Evolutionary conservation across 1,140 invertebrate genomes (phyloP), one percentile per base, ranked within the genome.

Genomic region (Aphelinus certus): DNA sequence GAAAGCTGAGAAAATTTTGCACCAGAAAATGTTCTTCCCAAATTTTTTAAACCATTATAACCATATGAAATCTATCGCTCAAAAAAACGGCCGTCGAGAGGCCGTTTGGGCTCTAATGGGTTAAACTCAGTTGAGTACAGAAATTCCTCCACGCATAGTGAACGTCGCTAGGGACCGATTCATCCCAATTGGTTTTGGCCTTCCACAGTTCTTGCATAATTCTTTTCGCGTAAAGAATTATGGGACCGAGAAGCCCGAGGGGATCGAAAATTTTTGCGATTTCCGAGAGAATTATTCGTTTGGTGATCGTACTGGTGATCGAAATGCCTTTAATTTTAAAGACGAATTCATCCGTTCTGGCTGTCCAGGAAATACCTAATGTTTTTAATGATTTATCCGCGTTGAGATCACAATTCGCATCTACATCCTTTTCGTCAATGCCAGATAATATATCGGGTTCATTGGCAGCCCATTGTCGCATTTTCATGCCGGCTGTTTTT

Each of bases 121-220:
- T n/a, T n/a, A 47, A 89, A 88, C 73, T 87, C 85, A 3, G 90
- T 90, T 87, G 89, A 91, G 74, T 88, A 88, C 47, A 91, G 84
- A 42, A 91, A 90, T 85, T 90, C 90, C 3, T 83, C 77, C 78
- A 91, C 89, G 75, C 90, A 89, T 57, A 91, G 89, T 78, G 83
- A 83, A 56, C 80, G 80, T 49, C 79, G 76, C 48, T 66, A 83
- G 85, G 61, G 76, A 81, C 67, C 84, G 77, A 62, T 73, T 77
- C 76, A 62, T 80, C 61, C 79, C 67, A 79, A 70, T 69, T 53
- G 57, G 77, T 53, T 10, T 78, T 71, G 2, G 57, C 1, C n/a
- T 71, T 1, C 62, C 77, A 78, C 4, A 75, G 7, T 47, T 60
- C 7, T 49, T 78, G 77, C 64, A 75, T 69, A 0, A 78, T 42